Percentiles rank a stretch among this genome's conserved stretches.
These are phyloP conservation scores for Coregonus sp. DNA, from an alignment of 2,797 vertebrate species.

Conservation along the genomic window DNA sequence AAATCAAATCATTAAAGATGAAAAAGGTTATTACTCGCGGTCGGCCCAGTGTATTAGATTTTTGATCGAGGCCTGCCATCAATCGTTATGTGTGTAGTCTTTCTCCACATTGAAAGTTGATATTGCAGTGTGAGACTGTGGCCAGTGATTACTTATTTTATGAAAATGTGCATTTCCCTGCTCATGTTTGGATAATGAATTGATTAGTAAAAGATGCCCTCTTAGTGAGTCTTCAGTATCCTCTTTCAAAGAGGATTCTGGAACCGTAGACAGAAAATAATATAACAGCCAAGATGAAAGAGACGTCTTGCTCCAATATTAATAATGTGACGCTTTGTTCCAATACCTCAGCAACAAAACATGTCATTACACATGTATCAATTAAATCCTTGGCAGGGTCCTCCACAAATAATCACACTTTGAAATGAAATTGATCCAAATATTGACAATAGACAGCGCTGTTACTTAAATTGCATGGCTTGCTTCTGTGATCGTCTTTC, in stretches of 20 bases:
- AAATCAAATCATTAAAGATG: slow-evolving; percentile 43
- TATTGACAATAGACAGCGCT: slow-evolving; percentile 70
- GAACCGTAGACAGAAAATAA: neutral
- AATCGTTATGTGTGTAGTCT: slow-evolving; percentile 47
- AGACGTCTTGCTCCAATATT: slow-evolving; percentile 60
- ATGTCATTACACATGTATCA: slow-evolving; percentile 78
- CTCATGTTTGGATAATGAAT: slow-evolving; percentile 70
- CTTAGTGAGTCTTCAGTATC: neutral
- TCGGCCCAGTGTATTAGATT: slow-evolving; percentile 36
- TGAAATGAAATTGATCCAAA: slow-evolving; percentile 77
- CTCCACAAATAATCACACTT: slow-evolving; percentile 71
- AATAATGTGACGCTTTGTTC: slow-evolving; percentile 67
- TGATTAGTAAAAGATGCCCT: slow-evolving; percentile 64
- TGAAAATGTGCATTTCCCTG: slow-evolving; percentile 66
- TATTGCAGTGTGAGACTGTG: slow-evolving; percentile 61
- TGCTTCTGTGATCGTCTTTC: slow-evolving; percentile 58
- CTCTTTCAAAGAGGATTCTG: neutral
- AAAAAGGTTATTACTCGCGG: slow-evolving; percentile 38
- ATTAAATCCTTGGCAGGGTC: slow-evolving; percentile 75
- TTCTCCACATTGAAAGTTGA: slow-evolving; percentile 67
- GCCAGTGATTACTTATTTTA: slow-evolving; percentile 76
- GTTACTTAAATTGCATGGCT: slow-evolving; percentile 55
- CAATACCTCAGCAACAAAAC: slow-evolving; percentile 65
- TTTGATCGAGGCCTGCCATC: slow-evolving; percentile 57
- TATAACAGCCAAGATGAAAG: slow-evolving; percentile 60